Conservation (phyloP, 2,113 vertebrate genomes). For the Chloebia gouldiae region DNA sequence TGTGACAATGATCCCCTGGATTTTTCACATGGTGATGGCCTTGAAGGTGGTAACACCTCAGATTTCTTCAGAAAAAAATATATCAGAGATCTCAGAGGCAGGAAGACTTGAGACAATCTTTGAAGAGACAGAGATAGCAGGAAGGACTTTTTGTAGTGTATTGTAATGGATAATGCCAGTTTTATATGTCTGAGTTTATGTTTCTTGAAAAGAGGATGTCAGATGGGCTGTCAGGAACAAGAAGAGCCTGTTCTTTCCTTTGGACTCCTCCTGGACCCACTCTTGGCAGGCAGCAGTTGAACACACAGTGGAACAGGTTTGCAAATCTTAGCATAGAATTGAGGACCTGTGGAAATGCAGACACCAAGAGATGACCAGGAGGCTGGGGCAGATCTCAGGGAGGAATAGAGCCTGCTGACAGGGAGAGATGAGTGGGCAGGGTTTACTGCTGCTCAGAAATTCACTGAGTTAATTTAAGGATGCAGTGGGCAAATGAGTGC, state of each 20-base stretch:
- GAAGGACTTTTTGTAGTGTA: not conserved
- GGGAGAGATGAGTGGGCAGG: not conserved
- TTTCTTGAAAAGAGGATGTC: not conserved
- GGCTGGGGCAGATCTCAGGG: not conserved
- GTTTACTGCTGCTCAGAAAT: not conserved
- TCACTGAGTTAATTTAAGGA: not conserved
- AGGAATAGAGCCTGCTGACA: not conserved
- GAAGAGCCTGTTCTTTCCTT: not conserved
- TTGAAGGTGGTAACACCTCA: not conserved
- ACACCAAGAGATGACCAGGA: not conserved
- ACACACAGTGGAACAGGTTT: not conserved
- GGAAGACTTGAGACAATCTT: not conserved
- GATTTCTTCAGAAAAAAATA: not conserved
- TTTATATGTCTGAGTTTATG: not conserved
- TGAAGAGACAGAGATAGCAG: not conserved
- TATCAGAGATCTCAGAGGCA: not conserved
- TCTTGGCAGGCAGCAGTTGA: not conserved
- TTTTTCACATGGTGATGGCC: not conserved
- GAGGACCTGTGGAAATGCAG: not conserved
- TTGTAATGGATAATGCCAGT: not conserved
- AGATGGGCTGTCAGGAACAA: not conserved
- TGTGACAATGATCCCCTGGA: not conserved
- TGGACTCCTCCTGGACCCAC: not conserved
- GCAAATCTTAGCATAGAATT: not conserved
- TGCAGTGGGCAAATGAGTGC: not conserved